Conservation (phyloP, 2,888 invertebrate species). For the Acrobasis consociella region DNA sequence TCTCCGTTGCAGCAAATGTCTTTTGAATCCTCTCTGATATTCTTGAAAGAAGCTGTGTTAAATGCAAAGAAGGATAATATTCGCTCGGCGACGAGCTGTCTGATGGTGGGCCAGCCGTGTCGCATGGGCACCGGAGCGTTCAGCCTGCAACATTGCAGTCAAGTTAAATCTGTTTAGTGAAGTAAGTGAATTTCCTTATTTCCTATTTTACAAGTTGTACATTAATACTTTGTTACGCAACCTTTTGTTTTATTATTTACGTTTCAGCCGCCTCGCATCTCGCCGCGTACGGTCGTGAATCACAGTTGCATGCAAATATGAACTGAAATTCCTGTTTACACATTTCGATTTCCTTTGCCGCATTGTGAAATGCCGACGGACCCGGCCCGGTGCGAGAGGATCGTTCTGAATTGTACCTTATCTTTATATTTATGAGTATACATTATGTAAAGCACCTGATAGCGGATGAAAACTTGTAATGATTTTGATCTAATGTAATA, state of each 20-base stretch:
- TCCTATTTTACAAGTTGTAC: slow-evolving; percentile 8
- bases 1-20: slow-evolving; percentile 99
- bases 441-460: too few species aligned
- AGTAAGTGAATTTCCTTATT: slow-evolving; percentile 22
- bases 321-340: too few species aligned
- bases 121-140: slow-evolving; percentile 93
- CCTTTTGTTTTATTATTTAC: slow-evolving; percentile 2
- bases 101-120: slow-evolving; percentile 93
- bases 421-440: too few species aligned
- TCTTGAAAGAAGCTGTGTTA: slow-evolving; percentile 90
- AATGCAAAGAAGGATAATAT: slow-evolving; percentile 89
- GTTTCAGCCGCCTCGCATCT: too few species aligned
- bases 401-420: too few species aligned
- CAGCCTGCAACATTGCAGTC: slow-evolving; percentile 57
- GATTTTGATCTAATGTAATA: too few species aligned
- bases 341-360: too few species aligned
- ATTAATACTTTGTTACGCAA: background rate
- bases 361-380: too few species aligned
- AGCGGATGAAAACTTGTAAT: too few species aligned
- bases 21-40: slow-evolving; percentile 95
- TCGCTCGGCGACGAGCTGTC: slow-evolving; percentile 91
- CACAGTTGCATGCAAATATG: too few species aligned
- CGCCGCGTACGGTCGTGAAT: too few species aligned
- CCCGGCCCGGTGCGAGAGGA: too few species aligned
- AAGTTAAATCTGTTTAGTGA: slow-evolving; percentile 22